These are phyloP conservation scores for Zonitis immaculata DNA, from an alignment of 2,888 invertebrate species.

Conservation along the genomic window DNA sequence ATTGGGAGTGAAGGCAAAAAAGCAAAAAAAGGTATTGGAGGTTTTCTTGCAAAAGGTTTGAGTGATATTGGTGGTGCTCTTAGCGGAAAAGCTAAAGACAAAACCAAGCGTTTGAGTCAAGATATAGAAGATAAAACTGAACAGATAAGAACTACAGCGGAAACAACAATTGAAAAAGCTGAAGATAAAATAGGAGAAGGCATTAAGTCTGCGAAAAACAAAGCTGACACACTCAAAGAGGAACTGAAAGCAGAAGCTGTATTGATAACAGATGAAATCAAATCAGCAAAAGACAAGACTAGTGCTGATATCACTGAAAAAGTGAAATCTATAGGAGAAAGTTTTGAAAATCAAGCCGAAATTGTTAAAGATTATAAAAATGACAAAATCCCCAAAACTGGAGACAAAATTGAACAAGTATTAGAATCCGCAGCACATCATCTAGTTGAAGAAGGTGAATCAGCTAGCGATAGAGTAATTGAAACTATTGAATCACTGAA, in stretches of 20 bases:
- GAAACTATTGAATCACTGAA: background rate
- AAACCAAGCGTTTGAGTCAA: too few relatives aligned
- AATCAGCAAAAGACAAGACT: background rate
- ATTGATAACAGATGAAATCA: background rate
- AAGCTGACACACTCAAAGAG: background rate
- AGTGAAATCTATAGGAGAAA: background rate
- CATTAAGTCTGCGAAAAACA: background rate
- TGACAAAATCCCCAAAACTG: background rate
- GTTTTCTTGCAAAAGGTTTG: background rate
- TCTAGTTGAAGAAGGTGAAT: background rate
- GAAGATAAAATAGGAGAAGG: background rate
- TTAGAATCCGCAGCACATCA: background rate
- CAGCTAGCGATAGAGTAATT: background rate
- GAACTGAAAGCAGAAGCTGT: background rate
- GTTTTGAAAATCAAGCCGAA: background rate
- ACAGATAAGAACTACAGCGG: background rate
- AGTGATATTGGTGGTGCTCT: background rate
- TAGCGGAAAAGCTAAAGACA: background rate
- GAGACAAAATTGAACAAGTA: background rate
- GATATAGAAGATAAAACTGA: constrained; percentile 9
- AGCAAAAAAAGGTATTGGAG: background rate
- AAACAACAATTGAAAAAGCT: background rate
- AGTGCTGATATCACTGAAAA: too few relatives aligned
- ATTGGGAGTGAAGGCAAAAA: background rate
- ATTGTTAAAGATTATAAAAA: background rate